Conservation (phyloP, 2,113 vertebrate genomes). For the Neogale vison region DNA sequence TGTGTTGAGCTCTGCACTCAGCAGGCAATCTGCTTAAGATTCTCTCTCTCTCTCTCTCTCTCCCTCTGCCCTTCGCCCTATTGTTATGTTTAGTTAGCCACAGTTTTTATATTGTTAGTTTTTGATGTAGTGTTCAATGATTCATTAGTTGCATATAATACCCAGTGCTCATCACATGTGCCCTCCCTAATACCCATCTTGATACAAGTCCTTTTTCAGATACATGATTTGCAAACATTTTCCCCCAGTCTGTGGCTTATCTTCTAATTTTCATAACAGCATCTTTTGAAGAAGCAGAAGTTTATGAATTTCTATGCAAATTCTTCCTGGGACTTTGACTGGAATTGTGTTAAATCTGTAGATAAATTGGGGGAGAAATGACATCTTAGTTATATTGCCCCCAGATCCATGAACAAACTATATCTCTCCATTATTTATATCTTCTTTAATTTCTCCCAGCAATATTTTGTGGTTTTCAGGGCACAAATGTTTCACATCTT, state of each 20-base stretch:
- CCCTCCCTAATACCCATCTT: background rate
- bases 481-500: background rate
- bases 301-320: constrained; percentile 9
- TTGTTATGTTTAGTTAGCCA: no score
- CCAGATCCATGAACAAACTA: background rate
- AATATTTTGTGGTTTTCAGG: constrained; percentile 9
- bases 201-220: background rate
- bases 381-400: background rate
- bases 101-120: no score
- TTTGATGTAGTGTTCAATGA: no score
- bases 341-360: background rate
- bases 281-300: constrained; percentile 2
- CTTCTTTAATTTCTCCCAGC: background rate
- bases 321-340: constrained; percentile 1
- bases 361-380: background rate
- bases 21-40: no score
- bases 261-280: background rate
- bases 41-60: no score
- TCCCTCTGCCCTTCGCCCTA: no score
- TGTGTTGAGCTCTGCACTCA: no score
- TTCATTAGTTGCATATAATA: no score
- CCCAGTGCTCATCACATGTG: no score
- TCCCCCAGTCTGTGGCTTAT: background rate
- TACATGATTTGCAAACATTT: background rate
- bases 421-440: background rate